Conservation (phyloP, 2,113 vertebrate species). For the Psilopsiagon aymara region DNA sequence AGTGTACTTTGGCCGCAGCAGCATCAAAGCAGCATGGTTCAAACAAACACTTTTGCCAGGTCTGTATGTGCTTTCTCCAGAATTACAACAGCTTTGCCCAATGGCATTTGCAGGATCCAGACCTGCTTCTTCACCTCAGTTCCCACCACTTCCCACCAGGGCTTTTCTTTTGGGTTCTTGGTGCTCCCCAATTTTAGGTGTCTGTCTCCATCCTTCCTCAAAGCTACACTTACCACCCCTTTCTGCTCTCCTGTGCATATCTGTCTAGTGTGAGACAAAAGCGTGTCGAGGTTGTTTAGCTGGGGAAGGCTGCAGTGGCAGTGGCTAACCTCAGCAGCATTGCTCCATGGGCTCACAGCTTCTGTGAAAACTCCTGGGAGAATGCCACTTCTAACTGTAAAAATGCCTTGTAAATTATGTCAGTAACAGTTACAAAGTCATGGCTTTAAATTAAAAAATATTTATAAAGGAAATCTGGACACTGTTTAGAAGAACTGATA, state of each 20-base stretch:
- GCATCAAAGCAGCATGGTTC: neutral
- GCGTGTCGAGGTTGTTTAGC: neutral
- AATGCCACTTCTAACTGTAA: neutral
- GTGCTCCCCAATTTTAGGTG: neutral
- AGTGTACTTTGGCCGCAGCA: neutral
- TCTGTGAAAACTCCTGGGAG: neutral
- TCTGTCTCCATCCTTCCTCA: neutral
- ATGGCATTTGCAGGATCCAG: fast-evolving
- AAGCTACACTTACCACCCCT: neutral
- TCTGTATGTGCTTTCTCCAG: neutral
- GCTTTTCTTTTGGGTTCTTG: neutral
- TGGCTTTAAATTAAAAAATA: neutral
- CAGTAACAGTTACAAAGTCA: neutral
- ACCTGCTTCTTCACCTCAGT: neutral
- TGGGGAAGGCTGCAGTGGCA: neutral
- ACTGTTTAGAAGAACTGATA: neutral
- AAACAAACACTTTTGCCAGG: neutral
- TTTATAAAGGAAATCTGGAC: constrained; percentile 13
- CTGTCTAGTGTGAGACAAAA: neutral
- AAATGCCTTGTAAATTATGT: neutral
- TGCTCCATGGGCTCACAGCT: neutral
- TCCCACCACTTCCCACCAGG: neutral
- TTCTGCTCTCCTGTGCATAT: neutral
- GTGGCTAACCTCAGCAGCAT: neutral
- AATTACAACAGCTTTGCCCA: neutral